Evolutionary conservation across 2,888 invertebrate genomes (phyloP).

Genomic region (Sycophila texana): DNA sequence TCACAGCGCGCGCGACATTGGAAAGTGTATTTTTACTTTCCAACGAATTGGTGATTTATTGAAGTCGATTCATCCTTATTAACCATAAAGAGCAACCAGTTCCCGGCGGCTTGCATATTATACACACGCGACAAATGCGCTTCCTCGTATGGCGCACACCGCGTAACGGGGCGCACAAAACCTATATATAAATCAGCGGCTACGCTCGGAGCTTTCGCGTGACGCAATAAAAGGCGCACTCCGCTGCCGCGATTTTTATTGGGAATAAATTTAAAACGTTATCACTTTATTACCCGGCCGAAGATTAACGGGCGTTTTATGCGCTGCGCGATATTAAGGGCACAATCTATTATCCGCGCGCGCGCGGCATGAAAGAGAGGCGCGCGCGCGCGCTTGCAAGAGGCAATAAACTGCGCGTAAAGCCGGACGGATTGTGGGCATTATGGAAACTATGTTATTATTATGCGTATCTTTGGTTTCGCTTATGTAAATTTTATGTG

Average conservation of each 20-base stretch:
- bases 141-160: neutral
- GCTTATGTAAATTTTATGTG: constrained; percentile 13
- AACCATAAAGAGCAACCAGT: constrained; percentile 38
- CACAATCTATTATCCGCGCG: no score
- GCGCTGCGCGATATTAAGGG: no score
- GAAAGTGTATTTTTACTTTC: neutral
- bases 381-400: neutral
- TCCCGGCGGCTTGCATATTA: constrained; percentile 30
- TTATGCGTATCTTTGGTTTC: neutral
- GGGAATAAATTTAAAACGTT: neutral
- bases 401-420: neutral
- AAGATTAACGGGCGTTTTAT: no score
- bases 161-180: neutral
- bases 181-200: constrained; percentile 28
- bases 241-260: neutral
- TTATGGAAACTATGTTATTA: constrained; percentile 24
- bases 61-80: constrained; percentile 42
- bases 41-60: constrained; percentile 35
- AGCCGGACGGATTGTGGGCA: constrained; percentile 3
- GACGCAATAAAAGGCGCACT: constrained; percentile 2
- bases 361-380: neutral
- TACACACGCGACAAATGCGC: neutral
- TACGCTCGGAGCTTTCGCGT: neutral
- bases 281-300: constrained; percentile 5
- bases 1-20: neutral